Evolutionary conservation across 2,797 vertebrate genomes (phyloP), one percentile per base, ranked within the genome.

Genomic region (Pelodytes ibericus): DNA sequence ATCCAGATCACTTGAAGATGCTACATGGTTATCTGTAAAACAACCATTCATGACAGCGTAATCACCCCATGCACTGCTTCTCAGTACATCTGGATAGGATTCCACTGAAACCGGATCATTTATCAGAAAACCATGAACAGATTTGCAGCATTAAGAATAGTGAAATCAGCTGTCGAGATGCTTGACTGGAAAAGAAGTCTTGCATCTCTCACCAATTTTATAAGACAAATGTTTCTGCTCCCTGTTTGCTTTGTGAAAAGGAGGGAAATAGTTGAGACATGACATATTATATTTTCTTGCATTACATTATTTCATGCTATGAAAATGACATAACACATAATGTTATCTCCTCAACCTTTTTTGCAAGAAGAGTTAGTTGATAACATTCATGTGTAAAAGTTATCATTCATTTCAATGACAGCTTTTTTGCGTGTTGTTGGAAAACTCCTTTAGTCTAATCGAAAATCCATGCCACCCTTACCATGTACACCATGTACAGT

Each of bases 51-150:
- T 16, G 10, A 13, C 41, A 36, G 41, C 15, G 13, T 10, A 44
- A 44, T 44, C 41, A 2, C 49, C n/a, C 49, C 20, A 24, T 24
- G 16, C 49, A 20, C 49, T 22, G 20, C 49, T 22, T 22, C 49
- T 24, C 6, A 53, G 1, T 33, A 65, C 72, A 74, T 74, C 72
- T 74, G 72, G 62, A 74, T 51, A 49, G 41, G 33, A 33, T 64
- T 74, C 62, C n/a, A 29, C 31, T 57, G 61, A 44, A 41, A 66
- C 49, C 33, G 31, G 10, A 66, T 57, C n/a, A 24, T 44, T 6
- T 22, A 58, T 8, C 31, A 65, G 62, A 53, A 56, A 63, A 24
- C 41, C 51, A 33, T 53, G 49, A 74, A 44, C 51, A 41, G 63
- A 56, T 11, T 18, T 68, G 18, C 47, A 68, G 27, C 47, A 33